Evolutionary conservation across 2,888 invertebrate genomes (phyloP).

Genomic region (Acanthosepion lycidas): DNA sequence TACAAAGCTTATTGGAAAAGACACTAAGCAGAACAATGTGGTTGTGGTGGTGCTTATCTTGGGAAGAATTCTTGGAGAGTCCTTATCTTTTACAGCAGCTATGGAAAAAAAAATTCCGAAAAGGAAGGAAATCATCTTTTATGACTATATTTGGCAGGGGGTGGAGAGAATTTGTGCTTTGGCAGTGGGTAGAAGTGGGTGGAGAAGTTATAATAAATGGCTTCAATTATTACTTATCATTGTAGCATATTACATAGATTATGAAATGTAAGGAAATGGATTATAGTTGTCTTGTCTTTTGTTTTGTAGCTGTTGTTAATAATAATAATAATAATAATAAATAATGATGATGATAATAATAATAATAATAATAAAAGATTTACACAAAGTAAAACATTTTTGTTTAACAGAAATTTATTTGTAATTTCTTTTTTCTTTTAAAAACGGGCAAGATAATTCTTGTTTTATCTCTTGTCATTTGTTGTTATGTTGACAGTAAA

Average conservation of each 20-base stretch:
- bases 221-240: conserved; percentile 23
- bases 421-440: background rate
- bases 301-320: background rate
- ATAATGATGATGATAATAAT: background rate
- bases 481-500: background rate
- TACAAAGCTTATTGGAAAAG: background rate
- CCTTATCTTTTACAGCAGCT: conserved; percentile 20
- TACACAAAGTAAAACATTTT: background rate
- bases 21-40: background rate
- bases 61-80: background rate
- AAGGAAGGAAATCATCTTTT: conserved; percentile 14
- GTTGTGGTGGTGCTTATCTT: background rate
- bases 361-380: background rate
- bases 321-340: too few relatives aligned
- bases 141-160: background rate
- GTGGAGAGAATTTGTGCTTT: background rate
- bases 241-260: conserved; percentile 33
- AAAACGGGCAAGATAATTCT: background rate
- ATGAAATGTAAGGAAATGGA: background rate
- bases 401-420: background rate
- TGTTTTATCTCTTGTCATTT: too few relatives aligned
- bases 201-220: background rate
- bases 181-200: background rate
- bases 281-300: background rate
- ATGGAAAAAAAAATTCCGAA: background rate